These are phyloP conservation scores for Nematostella vectensis DNA, from an alignment of 92 coral and sea anemone species.

Conservation along the genomic window DNA sequence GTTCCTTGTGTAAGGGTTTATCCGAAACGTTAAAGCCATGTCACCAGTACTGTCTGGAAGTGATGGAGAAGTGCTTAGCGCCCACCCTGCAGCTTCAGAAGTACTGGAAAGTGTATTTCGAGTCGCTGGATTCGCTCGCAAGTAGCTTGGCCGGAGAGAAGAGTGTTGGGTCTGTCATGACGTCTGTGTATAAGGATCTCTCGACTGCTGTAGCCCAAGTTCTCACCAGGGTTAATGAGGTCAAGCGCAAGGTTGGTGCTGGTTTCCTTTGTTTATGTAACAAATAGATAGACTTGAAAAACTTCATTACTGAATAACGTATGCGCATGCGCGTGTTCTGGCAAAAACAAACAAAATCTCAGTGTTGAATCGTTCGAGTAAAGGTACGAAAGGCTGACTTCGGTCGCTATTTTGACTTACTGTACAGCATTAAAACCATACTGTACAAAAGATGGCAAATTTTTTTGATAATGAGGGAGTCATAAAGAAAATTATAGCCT, in stretches of 20 bases:
- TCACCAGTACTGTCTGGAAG: constrained; percentile 57
- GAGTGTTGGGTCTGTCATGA: constrained; percentile 22
- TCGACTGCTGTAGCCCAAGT: constrained; percentile 48
- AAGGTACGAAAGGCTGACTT: too few species aligned
- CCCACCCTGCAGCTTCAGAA: constrained; percentile 52
- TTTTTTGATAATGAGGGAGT: too few species aligned
- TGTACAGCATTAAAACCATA: too few species aligned
- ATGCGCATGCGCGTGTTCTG: too few species aligned
- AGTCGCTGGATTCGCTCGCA: constrained; percentile 37
- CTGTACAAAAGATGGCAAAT: too few species aligned
- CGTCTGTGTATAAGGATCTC: constrained; percentile 28
- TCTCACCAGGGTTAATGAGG: constrained; percentile 9
- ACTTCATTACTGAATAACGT: too few species aligned
- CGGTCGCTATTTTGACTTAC: too few species aligned
- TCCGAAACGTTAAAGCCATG: constrained; percentile 63
- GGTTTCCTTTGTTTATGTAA: too few species aligned
- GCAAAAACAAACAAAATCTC: too few species aligned
- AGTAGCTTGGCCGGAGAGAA: constrained; percentile 28
- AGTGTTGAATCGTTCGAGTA: too few species aligned
- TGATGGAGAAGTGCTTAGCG: constrained; percentile 56
- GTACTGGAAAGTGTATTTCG: constrained; percentile 62
- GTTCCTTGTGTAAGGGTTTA: constrained; percentile 75
- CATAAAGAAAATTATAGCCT: too few species aligned
- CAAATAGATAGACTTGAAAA: too few species aligned
- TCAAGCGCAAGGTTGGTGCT: constrained; percentile 26